Conservation (phyloP, 2,113 vertebrate species). For the Cyanocitta stelleri region DNA sequence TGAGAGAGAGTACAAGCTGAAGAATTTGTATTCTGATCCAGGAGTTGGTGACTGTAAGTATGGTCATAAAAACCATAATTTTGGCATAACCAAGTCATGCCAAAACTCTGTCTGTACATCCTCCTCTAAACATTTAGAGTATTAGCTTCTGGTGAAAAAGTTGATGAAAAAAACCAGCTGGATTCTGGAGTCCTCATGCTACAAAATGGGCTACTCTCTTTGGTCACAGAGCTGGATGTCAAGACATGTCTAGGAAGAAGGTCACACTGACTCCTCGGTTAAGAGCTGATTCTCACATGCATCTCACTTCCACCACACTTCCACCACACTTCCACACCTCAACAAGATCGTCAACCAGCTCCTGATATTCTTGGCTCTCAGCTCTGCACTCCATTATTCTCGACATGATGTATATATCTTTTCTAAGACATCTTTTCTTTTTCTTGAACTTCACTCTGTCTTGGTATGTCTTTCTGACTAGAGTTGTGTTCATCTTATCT, state of each 20-base stretch:
- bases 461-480: background rate
- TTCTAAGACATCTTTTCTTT: background rate
- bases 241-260: background rate
- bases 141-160: background rate
- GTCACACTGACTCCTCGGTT: background rate
- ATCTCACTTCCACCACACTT: background rate
- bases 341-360: background rate
- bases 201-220: background rate
- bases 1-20: background rate
- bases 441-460: background rate
- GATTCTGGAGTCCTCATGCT: background rate
- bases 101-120: background rate
- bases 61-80: background rate
- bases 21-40: background rate
- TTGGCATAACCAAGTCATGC: background rate
- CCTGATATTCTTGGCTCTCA: background rate
- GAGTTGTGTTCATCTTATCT: background rate
- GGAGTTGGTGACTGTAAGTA: background rate
- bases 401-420: background rate
- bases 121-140: background rate
- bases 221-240: background rate
- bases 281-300: background rate
- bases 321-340: background rate
- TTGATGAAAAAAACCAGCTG: fast-evolving
- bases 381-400: background rate